These are phyloP conservation scores for Caenorhabditis doughertyi DNA, from an alignment of 2,888 invertebrate species.

Conservation along the genomic window DNA sequence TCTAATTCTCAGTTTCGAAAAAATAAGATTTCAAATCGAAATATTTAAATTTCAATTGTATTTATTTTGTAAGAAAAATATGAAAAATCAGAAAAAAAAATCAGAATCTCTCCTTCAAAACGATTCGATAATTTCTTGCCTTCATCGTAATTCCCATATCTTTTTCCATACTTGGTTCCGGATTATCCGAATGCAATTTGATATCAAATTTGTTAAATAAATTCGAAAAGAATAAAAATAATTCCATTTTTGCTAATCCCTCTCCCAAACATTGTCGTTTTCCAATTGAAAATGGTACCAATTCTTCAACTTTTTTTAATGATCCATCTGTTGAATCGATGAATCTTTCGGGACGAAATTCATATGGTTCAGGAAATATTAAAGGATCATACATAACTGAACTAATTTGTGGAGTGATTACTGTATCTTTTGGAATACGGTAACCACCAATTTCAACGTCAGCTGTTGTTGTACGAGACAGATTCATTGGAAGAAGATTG, in stretches of 20 bases:
- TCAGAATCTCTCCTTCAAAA: slow-evolving; percentile 42
- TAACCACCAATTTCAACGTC: slow-evolving; percentile 18
- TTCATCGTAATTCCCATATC: slow-evolving; percentile 58
- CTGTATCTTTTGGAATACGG: slow-evolving; percentile 12
- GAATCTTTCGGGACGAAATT: slow-evolving; percentile 59
- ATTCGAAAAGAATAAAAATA: slow-evolving; percentile 69
- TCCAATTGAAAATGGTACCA: slow-evolving; percentile 72
- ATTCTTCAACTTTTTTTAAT: slow-evolving; percentile 60
- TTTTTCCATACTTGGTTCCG: slow-evolving; percentile 42
- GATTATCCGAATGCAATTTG: slow-evolving; percentile 25
- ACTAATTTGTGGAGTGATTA: slow-evolving; percentile 36
- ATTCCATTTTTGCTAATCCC: slow-evolving; percentile 67
- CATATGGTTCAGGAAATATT: slow-evolving; percentile 63
- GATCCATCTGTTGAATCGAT: slow-evolving; percentile 28
- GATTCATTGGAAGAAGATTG: slow-evolving; percentile 62
- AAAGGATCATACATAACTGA: slow-evolving; percentile 43
- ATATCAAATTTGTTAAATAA: slow-evolving; percentile 66
- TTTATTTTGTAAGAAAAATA: no score
- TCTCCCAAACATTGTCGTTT: slow-evolving; percentile 71
- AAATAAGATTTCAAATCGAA: no score
- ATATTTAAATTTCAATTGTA: no score
- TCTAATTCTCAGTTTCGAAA: no score
- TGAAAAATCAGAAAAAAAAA: no score
- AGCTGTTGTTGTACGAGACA: slow-evolving; percentile 14
- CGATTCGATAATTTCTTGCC: slow-evolving; percentile 48